Conservation (phyloP, 2,113 vertebrate genomes). For the Rhineura floridana region DNA sequence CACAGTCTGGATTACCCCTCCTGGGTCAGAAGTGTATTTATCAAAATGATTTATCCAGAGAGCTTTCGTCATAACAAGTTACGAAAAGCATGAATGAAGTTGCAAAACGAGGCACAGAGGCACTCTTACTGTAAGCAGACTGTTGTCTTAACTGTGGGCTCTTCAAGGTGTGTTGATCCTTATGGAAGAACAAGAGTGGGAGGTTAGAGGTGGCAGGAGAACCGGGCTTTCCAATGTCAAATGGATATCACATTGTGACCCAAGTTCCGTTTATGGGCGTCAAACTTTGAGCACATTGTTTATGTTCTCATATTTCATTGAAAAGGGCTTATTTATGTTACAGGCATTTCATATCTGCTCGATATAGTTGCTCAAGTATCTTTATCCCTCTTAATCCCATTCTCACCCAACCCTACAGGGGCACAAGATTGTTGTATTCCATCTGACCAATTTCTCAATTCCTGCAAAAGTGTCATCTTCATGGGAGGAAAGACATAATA, state of each 20-base stretch:
- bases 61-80: neutral
- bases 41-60: neutral
- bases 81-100: neutral
- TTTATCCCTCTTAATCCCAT: slow-evolving; percentile 18
- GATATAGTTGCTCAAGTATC: slow-evolving; percentile 23
- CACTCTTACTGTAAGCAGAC: neutral
- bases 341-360: neutral
- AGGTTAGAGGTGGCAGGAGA: neutral
- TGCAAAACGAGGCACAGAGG: neutral
- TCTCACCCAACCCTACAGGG: slow-evolving; percentile 13
- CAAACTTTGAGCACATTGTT: slow-evolving; percentile 13
- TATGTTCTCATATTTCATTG: slow-evolving; percentile 35
- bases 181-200: neutral
- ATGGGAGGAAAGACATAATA: slow-evolving; percentile 14
- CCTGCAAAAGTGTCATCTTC: slow-evolving; percentile 11
- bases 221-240: slow-evolving; percentile 7
- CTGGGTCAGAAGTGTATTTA: neutral
- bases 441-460: slow-evolving; percentile 14
- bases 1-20: neutral
- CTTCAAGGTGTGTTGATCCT: neutral
- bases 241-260: slow-evolving; percentile 23
- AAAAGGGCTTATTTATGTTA: neutral
- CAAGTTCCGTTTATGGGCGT: slow-evolving; percentile 19
- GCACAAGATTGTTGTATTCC: neutral
- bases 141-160: neutral